Base-by-base conservation (phyloP, 2,888 invertebrate species). In the Calliscelio sp. region DNA sequence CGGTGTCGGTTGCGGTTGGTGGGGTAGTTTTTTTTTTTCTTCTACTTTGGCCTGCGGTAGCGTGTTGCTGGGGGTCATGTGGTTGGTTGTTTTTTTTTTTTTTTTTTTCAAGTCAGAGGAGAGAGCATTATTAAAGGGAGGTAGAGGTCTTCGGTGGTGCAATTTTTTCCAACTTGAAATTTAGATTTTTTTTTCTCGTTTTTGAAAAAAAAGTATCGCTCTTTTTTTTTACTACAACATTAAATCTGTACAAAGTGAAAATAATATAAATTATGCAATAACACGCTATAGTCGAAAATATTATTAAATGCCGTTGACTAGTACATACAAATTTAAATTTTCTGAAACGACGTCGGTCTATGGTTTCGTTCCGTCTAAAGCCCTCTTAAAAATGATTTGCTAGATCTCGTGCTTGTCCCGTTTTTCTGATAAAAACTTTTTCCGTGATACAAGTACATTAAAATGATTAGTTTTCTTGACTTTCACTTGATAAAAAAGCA, bases 361-460 rank as follows among this genome's bases (percentile, higher is more conserved):
- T 28, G 18, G 53, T 51, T 79, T 57, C 61, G 10, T 59, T 59
- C 10, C 32, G 18, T 70, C 32, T 25, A 35, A 61, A 57, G 7
- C 63, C 46, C 71, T 65, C 55, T 57, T 71, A 55, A 79, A 79
- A 79, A 79, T 71, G 61, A 61, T 70, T 78, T 35, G 51, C 70
- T 53, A 61, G 71, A 80, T 66, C 66, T 49, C 57, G 65, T 38
- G 63, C 65, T n/a, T n/a, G 53, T 55, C 46, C 57, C 38, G 38
- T 44, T n/a, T n/a, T 63, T 55, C 57, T 71, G 57, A 80, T 66
- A 80, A 66, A 35, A 65, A 80, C 79, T 73, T 63, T 80, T 59
- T 35, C 59, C 53, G 11, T 53, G 41, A 59, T 70, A 68, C 18
- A 16, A 68, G 77, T 70, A 32, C 78, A 78, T 78, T 78, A 70